Conservation (phyloP, 2,113 vertebrate genomes). For the Hipposideros armiger region DNA sequence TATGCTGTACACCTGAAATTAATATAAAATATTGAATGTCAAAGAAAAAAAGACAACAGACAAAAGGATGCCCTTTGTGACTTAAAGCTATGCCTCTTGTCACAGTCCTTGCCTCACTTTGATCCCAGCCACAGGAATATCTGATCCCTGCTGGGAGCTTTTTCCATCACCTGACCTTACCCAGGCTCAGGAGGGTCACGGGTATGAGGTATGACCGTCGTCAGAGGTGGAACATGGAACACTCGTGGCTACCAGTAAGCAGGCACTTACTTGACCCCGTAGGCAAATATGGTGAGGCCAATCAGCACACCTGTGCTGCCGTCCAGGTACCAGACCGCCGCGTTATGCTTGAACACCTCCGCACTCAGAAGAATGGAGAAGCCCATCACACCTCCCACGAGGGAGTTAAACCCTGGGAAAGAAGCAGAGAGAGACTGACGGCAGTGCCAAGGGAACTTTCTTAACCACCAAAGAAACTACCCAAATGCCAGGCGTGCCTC, state of each 20-base stretch:
- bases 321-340: constrained; percentile 96
- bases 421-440: constrained; percentile 20
- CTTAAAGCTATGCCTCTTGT: background rate
- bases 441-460: fast-evolving
- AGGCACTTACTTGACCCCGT: constrained; percentile 95
- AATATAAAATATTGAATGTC: no score
- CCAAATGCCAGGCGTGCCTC: background rate
- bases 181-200: background rate
- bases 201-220: fast-evolving
- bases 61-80: background rate
- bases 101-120: background rate
- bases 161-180: background rate
- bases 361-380: constrained; percentile 98
- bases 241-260: no score
- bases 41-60: background rate
- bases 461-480: background rate
- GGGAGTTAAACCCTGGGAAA: constrained; percentile 95
- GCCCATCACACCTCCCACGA: constrained; percentile 97
- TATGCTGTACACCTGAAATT: no score
- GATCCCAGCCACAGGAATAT: background rate
- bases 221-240: background rate
- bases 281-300: constrained; percentile 96
- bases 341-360: constrained; percentile 95
- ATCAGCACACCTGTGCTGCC: constrained; percentile 96
- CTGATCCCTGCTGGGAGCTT: background rate